phyloP scores from a whole-genome alignment of 1,140 invertebrate genomes.

The Drosophila cardini region DNA sequence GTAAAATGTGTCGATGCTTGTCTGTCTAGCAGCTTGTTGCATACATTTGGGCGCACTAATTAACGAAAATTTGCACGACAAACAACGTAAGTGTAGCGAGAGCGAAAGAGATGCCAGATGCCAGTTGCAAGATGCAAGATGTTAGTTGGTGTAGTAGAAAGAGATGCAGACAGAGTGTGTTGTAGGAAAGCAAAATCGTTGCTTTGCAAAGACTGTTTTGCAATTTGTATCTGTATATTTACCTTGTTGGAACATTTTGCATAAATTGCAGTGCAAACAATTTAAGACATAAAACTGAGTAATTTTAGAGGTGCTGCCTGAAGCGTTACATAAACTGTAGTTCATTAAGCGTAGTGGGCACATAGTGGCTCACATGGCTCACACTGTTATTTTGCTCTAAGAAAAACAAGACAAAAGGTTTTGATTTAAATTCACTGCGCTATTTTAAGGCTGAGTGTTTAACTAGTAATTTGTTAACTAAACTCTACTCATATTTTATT shows the following conservation, averaged over 20 bases:
- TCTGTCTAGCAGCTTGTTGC: slow-evolving; percentile 25
- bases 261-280: slow-evolving; percentile 58
- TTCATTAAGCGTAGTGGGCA: too few species aligned
- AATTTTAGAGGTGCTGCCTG: not conserved
- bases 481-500: too few species aligned
- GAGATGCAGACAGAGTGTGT: too few species aligned
- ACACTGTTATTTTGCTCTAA: too few species aligned
- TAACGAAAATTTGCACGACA: slow-evolving; percentile 65
- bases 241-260: slow-evolving; percentile 46
- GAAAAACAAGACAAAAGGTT: too few species aligned
- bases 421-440: too few species aligned
- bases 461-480: too few species aligned
- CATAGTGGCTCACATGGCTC: too few species aligned
- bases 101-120: not conserved
- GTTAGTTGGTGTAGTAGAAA: too few species aligned
- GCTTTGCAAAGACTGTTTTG: slow-evolving; percentile 4
- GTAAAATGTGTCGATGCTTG: slow-evolving; percentile 14
- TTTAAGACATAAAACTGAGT: slow-evolving; percentile 40
- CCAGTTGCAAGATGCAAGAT: too few species aligned
- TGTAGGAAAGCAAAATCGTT: not conserved
- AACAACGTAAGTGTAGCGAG: slow-evolving; percentile 14
- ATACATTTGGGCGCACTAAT: slow-evolving; percentile 63
- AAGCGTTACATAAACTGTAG: not conserved
- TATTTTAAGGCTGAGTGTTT: too few species aligned
- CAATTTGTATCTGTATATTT: slow-evolving; percentile 35